phyloP scores from a whole-genome alignment of 2,888 invertebrate genomes.

The Alviniconcha strummeri region DNA sequence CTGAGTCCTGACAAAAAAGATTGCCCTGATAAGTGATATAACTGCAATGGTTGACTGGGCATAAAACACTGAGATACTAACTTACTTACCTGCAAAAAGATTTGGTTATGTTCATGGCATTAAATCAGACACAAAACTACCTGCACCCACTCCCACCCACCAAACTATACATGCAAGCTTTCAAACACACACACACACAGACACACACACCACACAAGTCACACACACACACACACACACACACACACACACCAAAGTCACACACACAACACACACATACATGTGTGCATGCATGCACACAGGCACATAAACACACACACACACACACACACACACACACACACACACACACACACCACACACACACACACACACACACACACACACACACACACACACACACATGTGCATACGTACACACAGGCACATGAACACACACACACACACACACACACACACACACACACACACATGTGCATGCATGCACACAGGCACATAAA shows the following conservation, averaged over 20 bases:
- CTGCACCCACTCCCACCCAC: no score
- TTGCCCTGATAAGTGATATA: no score
- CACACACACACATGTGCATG: neutral
- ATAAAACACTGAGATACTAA: no score
- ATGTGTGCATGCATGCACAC: neutral
- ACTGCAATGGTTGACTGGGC: no score
- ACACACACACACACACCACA: neutral
- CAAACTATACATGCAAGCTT: no score
- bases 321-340: neutral
- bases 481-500: neutral
- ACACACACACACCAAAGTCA: neutral
- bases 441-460: constrained; percentile 1
- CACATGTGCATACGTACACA: neutral
- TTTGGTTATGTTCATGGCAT: no score
- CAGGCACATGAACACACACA: neutral
- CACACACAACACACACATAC: no score
- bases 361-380: neutral
- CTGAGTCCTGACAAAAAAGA: no score
- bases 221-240: neutral
- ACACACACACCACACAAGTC: neutral
- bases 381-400: neutral
- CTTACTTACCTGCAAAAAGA: no score
- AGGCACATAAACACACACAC: neutral
- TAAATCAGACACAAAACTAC: no score
- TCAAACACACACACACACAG: no score